Conservation (phyloP, 2,888 invertebrate genomes). For the Perizoma flavofasciatum region DNA sequence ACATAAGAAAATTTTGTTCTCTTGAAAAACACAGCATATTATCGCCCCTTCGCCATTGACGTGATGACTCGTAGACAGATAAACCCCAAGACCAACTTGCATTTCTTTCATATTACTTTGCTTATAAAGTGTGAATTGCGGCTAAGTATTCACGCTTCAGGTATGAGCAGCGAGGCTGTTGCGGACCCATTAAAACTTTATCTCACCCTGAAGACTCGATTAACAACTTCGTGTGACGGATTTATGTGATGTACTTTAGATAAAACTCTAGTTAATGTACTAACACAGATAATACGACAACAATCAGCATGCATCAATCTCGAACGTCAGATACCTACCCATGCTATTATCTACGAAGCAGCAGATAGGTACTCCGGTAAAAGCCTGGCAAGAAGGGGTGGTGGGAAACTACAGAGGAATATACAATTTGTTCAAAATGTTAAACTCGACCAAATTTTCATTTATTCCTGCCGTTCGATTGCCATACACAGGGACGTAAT, state of each 20-base stretch:
- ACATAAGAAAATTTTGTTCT: no score
- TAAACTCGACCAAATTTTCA: conserved; percentile 33
- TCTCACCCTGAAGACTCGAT: conserved; percentile 41
- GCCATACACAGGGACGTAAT: conserved; percentile 16
- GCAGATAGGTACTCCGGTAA: conserved; percentile 8
- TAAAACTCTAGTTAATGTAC: conserved; percentile 16
- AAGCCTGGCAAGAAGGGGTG: conserved; percentile 8
- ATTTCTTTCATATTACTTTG: conserved; percentile 11
- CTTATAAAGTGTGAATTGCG: conserved; percentile 19
- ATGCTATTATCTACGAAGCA: conserved; percentile 24
- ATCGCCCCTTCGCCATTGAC: no score
- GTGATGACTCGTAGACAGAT: no score
- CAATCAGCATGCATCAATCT: conserved; percentile 24
- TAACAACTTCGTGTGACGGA: conserved; percentile 51
- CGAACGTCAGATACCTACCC: conserved; percentile 3
- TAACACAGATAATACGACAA: conserved; percentile 18
- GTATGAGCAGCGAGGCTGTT: conserved; percentile 29
- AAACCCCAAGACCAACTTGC: background rate
- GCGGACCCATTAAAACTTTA: conserved; percentile 60
- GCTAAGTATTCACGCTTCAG: conserved; percentile 27
- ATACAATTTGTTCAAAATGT: conserved; percentile 36
- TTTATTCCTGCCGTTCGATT: conserved; percentile 30
- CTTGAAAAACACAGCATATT: no score
- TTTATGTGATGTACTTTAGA: conserved; percentile 43
- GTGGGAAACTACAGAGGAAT: conserved; percentile 11